Base-by-base conservation (phyloP, 1,140 invertebrate genomes). In the Cyrtorhinus lividipennis region DNA sequence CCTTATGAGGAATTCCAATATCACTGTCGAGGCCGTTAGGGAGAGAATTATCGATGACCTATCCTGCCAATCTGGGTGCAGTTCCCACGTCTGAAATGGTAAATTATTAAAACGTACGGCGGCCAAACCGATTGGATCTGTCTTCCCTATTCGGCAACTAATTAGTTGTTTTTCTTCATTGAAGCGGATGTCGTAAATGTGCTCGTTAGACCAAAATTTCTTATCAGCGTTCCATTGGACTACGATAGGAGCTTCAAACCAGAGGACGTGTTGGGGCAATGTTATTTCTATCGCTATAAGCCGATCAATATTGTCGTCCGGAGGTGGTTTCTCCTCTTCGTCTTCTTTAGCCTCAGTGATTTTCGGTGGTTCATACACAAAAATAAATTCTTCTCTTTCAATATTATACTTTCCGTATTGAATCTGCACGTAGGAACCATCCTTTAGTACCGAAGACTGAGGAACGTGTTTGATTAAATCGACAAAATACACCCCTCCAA, bases 21-120 rank as follows among this genome's bases (percentile, higher is more conserved):
- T 80, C 27, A 86, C 76, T n/a, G 84, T 79, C 0, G 84, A 81
- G 0, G 82, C 82, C 1, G 81, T 83, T 2, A 87, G 77, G 63
- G 74, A 79, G 3, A 87, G 76, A 2, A 80, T 68, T 2, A 85
- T 76, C 0, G 76, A 81, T 62, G 76, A 77, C 66, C 71, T 76
- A 63, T 68, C 76, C 66, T 64, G 69, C n/a, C 74, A 73, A 67
- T 86, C 83, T 0, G 88, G 88, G 66, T 81, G 83, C 1, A 91
- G 67, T 69, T 92, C 88, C 87, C 88, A 92, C 5, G 83, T 85
- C 73, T 92, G 88, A 71, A 85, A 91, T 0, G 89, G 88, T 64
- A 92, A 75, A 73, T 91, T 91, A 22, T 81, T 79, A 23, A 27
- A 48, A 5, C 59, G 30, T 66, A 83, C 80, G 1, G 81, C 77